Percentiles rank a stretch among this genome's conserved stretches.
Conservation (phyloP, 1,140 invertebrate genomes). For the Oryctes rhinoceros region DNA sequence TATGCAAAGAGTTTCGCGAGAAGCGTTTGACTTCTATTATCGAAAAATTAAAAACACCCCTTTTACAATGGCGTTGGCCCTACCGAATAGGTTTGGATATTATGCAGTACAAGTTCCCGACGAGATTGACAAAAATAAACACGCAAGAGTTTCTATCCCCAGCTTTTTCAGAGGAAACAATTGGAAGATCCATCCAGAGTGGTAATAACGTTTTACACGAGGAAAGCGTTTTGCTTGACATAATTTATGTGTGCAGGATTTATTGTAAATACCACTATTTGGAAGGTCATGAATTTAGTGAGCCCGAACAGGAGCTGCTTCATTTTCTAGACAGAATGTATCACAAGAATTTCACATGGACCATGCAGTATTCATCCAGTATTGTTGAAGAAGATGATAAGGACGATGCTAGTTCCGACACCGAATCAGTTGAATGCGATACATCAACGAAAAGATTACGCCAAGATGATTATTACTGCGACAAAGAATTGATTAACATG, state of each 20-base stretch:
- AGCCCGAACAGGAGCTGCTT: constrained; percentile 75
- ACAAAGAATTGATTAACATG: constrained; percentile 84
- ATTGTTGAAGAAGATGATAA: constrained; percentile 49
- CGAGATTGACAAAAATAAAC: constrained; percentile 72
- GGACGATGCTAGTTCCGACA: constrained; percentile 29
- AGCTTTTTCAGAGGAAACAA: constrained; percentile 74
- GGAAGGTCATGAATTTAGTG: constrained; percentile 75
- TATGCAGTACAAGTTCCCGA: constrained; percentile 78
- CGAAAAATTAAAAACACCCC: constrained; percentile 82
- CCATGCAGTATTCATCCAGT: constrained; percentile 59
- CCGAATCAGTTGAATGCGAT: constrained; percentile 66
- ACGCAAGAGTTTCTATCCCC: constrained; percentile 72
- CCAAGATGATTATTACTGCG: constrained; percentile 81
- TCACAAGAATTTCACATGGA: constrained; percentile 67
- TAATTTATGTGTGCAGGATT: constrained; percentile 65
- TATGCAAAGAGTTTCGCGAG: constrained; percentile 81
- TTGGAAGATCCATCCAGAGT: constrained; percentile 89
- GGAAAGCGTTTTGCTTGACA: background rate
- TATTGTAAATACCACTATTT: constrained; percentile 89
- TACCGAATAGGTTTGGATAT: constrained; percentile 81
- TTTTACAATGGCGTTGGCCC: constrained; percentile 83
- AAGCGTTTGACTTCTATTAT: constrained; percentile 86
- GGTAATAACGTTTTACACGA: constrained; percentile 64
- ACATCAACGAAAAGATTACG: constrained; percentile 65
- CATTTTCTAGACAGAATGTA: constrained; percentile 77